These are phyloP conservation scores for Aptenodytes forsteri DNA, from an alignment of 2,113 vertebrate species.

Conservation along the genomic window DNA sequence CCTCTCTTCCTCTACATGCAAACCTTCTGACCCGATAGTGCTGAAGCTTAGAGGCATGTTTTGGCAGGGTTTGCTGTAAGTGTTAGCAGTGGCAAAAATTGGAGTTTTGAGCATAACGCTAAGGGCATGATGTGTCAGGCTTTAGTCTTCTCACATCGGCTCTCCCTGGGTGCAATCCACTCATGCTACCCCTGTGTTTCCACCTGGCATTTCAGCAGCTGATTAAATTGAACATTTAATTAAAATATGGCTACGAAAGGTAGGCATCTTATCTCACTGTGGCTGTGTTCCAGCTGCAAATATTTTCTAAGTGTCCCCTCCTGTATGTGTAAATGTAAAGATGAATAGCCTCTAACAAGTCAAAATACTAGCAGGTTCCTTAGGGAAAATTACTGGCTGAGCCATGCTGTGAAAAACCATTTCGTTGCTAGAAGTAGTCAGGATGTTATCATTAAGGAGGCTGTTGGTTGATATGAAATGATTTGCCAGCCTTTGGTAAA, in stretches of 20 bases:
- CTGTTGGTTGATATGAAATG: slow-evolving; percentile 6
- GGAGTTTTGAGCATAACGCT: rapidly evolving
- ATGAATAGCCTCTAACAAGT: neutral
- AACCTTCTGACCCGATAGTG: neutral
- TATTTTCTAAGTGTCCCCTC: neutral
- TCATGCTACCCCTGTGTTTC: neutral
- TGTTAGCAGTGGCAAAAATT: neutral
- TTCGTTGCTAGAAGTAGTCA: neutral
- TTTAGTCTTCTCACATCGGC: neutral
- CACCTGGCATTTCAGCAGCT: neutral
- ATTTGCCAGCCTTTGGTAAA: slow-evolving; percentile 8
- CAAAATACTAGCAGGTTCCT: neutral
- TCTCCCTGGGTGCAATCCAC: neutral
- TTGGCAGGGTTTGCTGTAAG: neutral
- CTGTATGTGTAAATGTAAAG: neutral
- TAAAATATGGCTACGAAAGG: neutral
- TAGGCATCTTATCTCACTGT: neutral
- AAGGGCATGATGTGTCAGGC: neutral
- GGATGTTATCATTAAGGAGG: neutral
- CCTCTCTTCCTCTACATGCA: neutral
- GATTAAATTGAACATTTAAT: neutral
- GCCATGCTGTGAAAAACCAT: neutral
- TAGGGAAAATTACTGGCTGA: neutral
- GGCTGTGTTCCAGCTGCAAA: neutral
- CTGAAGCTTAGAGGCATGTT: neutral